Conservation (phyloP, 2,888 invertebrate genomes). For the Himalopsyche anomala region DNA sequence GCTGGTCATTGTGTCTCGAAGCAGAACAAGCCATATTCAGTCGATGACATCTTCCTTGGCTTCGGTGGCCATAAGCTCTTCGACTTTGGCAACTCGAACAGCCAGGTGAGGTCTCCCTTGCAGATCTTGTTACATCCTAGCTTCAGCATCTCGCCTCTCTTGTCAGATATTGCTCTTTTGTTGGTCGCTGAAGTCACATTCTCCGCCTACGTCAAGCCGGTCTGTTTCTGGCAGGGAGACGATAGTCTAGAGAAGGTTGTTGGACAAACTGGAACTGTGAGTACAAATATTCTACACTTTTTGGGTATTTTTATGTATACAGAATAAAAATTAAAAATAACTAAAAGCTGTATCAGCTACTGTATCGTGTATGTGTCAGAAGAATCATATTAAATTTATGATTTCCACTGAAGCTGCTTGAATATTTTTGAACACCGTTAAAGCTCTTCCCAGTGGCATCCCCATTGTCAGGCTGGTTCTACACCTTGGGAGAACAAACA, state of each 20-base stretch:
- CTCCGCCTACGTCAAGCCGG: slow-evolving; percentile 75
- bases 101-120: not conserved
- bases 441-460: too few relatives aligned
- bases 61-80: slow-evolving; percentile 73
- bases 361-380: too few relatives aligned
- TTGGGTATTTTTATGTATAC: too few relatives aligned
- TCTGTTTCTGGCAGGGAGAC: slow-evolving; percentile 78
- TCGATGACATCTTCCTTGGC: slow-evolving; percentile 72
- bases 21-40: slow-evolving; percentile 68
- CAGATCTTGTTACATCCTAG: slow-evolving; percentile 71
- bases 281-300: not conserved
- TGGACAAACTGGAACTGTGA: slow-evolving; percentile 72
- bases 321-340: too few relatives aligned
- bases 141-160: slow-evolving; percentile 66
- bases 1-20: slow-evolving; percentile 63
- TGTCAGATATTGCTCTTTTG: slow-evolving; percentile 78
- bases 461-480: too few relatives aligned
- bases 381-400: too few relatives aligned
- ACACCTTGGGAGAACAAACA: too few relatives aligned
- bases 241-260: slow-evolving; percentile 70
- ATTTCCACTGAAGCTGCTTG: too few relatives aligned
- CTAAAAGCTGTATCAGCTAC: too few relatives aligned
- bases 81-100: not conserved
- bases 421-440: too few relatives aligned
- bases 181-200: slow-evolving; percentile 75